phyloP scores from a whole-genome alignment of 2,113 vertebrate species.

The Elanus axillaris region DNA sequence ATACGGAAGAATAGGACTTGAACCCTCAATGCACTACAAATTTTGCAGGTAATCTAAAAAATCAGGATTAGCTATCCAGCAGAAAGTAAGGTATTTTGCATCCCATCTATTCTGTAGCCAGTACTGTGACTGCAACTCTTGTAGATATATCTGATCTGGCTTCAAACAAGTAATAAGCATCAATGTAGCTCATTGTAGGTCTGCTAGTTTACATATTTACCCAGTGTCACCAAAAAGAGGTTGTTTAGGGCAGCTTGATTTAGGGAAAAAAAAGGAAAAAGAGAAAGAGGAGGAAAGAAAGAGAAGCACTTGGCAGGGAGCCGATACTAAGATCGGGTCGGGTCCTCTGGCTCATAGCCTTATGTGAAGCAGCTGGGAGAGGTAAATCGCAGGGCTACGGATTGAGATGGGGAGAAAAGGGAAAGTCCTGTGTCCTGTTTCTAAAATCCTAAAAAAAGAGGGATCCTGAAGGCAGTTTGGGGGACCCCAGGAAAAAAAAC shows the following conservation, averaged over 20 bases:
- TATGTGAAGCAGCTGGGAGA: not conserved
- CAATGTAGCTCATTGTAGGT: not conserved
- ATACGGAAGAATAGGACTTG: not conserved
- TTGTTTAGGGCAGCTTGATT: not conserved
- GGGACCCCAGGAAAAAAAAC: not conserved
- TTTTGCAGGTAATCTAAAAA: not conserved
- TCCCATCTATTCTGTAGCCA: not conserved
- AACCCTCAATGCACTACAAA: not conserved
- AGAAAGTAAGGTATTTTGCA: not conserved
- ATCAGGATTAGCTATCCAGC: not conserved
- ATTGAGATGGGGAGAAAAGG: not conserved
- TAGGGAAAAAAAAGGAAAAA: not conserved
- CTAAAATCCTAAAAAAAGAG: not conserved
- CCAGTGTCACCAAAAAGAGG: not conserved
- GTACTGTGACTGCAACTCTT: not conserved
- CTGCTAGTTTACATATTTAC: not conserved
- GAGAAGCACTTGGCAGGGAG: not conserved
- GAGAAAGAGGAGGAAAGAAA: not conserved
- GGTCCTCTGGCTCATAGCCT: not conserved
- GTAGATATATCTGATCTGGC: not conserved
- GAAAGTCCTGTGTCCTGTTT: not conserved
- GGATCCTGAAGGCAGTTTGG: not conserved
- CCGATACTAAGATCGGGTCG: accelerated
- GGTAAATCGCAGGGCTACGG: not conserved
- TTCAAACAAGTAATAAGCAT: not conserved